Evolutionary conservation across 2,113 vertebrate genomes (phyloP).

Genomic region (Prunella fulvescens): DNA sequence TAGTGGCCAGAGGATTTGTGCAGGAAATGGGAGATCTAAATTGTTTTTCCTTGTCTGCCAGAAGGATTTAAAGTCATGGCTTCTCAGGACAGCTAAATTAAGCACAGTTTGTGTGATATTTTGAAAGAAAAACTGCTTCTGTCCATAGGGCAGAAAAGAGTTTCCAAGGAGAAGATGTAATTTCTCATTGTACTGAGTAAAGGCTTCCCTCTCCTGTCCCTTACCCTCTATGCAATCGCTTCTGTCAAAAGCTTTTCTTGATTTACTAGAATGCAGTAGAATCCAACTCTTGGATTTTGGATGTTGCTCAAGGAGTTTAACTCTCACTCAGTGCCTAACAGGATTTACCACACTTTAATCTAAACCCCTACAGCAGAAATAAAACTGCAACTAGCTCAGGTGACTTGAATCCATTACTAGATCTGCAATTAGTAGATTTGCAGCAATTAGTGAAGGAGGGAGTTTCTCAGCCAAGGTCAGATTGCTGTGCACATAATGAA

Average conservation of each 20-base stretch:
- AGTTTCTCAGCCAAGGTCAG: not conserved
- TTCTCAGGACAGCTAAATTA: not conserved
- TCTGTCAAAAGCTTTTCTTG: not conserved
- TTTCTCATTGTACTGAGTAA: not conserved
- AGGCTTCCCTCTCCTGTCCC: not conserved
- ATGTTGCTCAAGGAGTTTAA: not conserved
- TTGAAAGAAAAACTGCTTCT: not conserved
- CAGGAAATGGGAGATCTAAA: not conserved
- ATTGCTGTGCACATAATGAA: not conserved
- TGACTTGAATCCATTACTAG: not conserved
- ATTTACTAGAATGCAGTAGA: not conserved
- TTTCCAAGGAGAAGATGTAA: not conserved
- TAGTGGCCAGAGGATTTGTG: not conserved
- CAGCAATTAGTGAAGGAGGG: not conserved
- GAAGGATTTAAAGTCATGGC: not conserved
- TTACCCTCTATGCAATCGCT: not conserved
- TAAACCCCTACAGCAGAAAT: not conserved
- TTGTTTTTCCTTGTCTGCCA: not conserved
- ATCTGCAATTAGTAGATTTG: not conserved
- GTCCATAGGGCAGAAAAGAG: not conserved
- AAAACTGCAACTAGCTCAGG: not conserved
- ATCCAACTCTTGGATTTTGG: not conserved
- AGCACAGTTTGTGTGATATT: not conserved
- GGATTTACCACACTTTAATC: not conserved
- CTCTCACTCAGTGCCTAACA: not conserved